A percentile compares a stretch with the other conserved stretches of the same genome.
These are phyloP conservation scores for Ricordea florida DNA, from an alignment of 92 coral and sea anemone species.

Conservation along the genomic window DNA sequence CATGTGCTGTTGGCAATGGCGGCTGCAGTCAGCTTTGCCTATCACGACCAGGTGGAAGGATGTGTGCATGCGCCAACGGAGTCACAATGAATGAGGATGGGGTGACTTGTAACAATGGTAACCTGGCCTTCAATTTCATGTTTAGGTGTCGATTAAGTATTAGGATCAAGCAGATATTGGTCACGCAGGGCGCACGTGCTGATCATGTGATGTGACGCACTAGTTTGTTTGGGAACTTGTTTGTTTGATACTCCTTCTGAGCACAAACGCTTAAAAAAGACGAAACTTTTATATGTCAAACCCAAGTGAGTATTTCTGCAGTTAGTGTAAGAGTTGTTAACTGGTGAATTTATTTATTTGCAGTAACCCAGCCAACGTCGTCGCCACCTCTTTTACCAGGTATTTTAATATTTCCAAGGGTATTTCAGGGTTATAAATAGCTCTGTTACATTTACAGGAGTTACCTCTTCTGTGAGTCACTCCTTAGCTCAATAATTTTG, in stretches of 20 bases:
- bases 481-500: too few relatives aligned
- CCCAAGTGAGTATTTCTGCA: not conserved
- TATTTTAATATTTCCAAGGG: not conserved
- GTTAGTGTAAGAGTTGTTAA: not conserved
- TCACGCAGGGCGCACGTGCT: too few relatives aligned
- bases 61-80: conserved; percentile 77
- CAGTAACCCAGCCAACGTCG: conserved; percentile 4
- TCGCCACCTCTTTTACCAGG: conserved; percentile 38
- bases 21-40: conserved; percentile 88
- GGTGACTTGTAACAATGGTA: conserved; percentile 53
- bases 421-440: not conserved
- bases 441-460: not conserved
- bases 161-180: too few relatives aligned
- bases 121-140: not conserved
- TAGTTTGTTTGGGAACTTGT: too few relatives aligned
- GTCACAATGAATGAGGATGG: conserved; percentile 21
- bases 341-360: too few relatives aligned
- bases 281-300: not conserved
- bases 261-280: too few relatives aligned
- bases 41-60: conserved; percentile 43
- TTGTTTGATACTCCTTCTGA: too few relatives aligned
- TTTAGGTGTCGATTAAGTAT: too few relatives aligned
- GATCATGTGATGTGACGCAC: too few relatives aligned
- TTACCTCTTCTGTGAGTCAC: too few relatives aligned
- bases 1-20: conserved; percentile 71